Conservation (phyloP, 1,140 invertebrate species). For the Zaprionus davidi region DNA sequence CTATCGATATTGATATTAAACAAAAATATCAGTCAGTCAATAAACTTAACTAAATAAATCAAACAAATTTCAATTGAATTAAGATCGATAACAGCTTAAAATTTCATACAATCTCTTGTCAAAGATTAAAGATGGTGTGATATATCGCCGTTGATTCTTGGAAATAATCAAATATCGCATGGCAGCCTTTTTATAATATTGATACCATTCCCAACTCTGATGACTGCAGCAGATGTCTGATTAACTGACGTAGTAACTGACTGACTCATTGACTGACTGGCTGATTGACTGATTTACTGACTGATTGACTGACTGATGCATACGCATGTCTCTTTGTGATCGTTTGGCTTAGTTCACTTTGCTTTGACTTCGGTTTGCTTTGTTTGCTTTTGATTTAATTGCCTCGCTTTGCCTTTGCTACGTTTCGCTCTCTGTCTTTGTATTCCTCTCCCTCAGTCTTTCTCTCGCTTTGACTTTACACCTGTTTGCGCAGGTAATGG, state of each 20-base stretch:
- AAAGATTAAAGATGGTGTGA: too few species aligned
- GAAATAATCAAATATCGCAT: background rate
- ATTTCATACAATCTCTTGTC: too few species aligned
- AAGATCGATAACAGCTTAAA: too few species aligned
- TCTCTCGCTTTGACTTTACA: slow-evolving; percentile 67
- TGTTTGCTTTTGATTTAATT: slow-evolving; percentile 48
- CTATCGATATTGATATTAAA: background rate
- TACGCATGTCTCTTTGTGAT: slow-evolving; percentile 43
- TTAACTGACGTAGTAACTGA: background rate
- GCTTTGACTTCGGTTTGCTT: slow-evolving; percentile 27
- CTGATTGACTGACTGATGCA: background rate
- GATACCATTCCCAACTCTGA: slow-evolving; percentile 56
- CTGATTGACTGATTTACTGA: background rate
- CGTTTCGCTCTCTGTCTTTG: slow-evolving; percentile 6
- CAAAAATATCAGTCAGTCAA: too few species aligned
- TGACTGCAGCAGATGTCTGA: slow-evolving; percentile 37
- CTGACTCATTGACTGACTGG: slow-evolving; percentile 9
- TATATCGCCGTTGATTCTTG: too few species aligned
- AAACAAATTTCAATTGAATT: too few species aligned
- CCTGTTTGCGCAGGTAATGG: slow-evolving; percentile 58
- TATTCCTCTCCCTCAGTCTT: background rate
- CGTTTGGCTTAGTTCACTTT: slow-evolving; percentile 57
- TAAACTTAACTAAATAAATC: too few species aligned
- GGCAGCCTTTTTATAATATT: background rate
- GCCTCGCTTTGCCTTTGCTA: slow-evolving; percentile 21